Base-by-base conservation (phyloP, 2,113 vertebrate genomes). In the Syrrhaptes paradoxus region DNA sequence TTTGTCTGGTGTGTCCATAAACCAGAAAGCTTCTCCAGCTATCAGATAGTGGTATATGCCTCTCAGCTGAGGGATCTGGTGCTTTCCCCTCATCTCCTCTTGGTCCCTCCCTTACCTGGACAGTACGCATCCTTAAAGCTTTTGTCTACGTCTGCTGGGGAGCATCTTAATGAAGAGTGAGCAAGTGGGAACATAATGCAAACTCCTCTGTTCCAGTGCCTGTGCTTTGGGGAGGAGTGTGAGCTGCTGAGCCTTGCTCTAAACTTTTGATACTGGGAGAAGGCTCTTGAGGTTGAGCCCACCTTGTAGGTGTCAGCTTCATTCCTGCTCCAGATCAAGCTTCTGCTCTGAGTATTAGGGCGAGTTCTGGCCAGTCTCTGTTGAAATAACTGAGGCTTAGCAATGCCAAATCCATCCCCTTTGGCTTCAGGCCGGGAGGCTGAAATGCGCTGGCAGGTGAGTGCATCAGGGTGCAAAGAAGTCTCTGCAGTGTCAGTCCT, bases 351-450 rank as follows among this genome's bases (percentile, higher is more conserved):
- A 59, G 59, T 59, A 49, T 59, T 45, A 54, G 63, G 68, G 59
- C 4, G 5, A 81, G 82, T 77, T 85, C 17, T n/a, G 19, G 72
- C 67, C 79, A 83, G 79, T 76, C 68, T 76, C 80, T 74, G 70
- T 82, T 55, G 68, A 86, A 94, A 90, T 90, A 88, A 57, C 87
- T 71, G 87, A 55, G 72, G 63, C 41, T 90, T 79, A 85, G 72
- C 71, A 55, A 38, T 20, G 63, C 52, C 72, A 83, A 95, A 84
- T 80, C 66, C 3, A 0, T 71, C 21, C 63, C 41, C 34, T 88
- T 48, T 71, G 85, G 59, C 75, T 92, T 70, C 1, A 1, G 73
- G 67, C 79, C 2, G 0, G 59, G 38, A 85, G 61, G 55, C 72
- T 96, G 87, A 93, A 88, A 80, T 63, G 75, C 3, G 0, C 55